Evolutionary conservation across 2,888 invertebrate species (phyloP), one percentile per base, ranked within the genome.

Genomic region (Euzophera pinguis): DNA sequence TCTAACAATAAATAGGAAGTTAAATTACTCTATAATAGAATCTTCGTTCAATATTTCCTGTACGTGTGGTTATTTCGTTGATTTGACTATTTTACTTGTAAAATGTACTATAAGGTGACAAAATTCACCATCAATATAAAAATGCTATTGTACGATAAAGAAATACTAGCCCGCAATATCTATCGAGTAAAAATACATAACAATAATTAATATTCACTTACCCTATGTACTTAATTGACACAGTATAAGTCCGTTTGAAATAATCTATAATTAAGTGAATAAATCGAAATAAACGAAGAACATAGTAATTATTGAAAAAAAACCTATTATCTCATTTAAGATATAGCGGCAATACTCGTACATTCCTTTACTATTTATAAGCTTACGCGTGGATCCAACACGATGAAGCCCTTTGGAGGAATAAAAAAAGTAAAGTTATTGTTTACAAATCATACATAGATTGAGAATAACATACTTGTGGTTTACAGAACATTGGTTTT

Each of bases 61-160:
- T 73, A 78, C 68, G 69, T 73, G 45, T 45, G 73, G 66, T 67
- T 71, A 69, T 73, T 81, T 81, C 81, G 81, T 82, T 82, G 81
- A 69, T 69, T 73, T 69, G 67, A 63, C 67, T 62, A 56, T 51
- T n/a, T 54, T 22, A 22, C 22, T 2, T 60, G 62, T 63, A 59
- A 42, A 63, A 47, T 53, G 63, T 59, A 57, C 57, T 50, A 53
- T 55, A 51, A 56, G 49, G 54, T 55, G 52, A 59, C 43, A 56
- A 59, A 52, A 61, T 60, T 62, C 60, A 57, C 61, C 65, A 60
- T 62, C 63, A 64, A 64, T 65, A 64, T 56, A 32, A 47, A 56
- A 54, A 48, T 51, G n/a, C 62, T 65, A 61, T 58, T 39, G 55
- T 61, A 60, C 42, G 58, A 62, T 58, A 63, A 67, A 69, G 67